Evolutionary conservation across 1,140 invertebrate species (phyloP).

Genomic region (Platyscapa corneri): DNA sequence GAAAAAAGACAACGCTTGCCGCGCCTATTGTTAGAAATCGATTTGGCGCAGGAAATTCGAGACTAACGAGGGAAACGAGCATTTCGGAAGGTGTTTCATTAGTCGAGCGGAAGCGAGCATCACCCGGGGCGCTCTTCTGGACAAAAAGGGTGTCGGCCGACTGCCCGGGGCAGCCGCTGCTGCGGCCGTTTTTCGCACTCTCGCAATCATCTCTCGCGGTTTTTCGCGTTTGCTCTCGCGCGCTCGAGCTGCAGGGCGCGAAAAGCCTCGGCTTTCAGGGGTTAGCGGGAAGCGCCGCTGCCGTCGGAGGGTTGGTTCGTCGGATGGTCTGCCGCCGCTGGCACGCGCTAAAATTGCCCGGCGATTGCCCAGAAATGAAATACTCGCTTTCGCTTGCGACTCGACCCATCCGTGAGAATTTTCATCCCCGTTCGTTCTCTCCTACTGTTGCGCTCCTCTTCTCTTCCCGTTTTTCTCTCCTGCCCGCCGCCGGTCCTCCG

Average conservation of each 20-base stretch:
- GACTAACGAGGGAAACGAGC: conserved; percentile 37
- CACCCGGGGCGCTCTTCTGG: neutral
- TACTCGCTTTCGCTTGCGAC: conserved; percentile 32
- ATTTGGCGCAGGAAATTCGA: conserved; percentile 44
- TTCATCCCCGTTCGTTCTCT: neutral
- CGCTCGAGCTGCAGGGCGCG: neutral
- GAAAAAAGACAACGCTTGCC: neutral
- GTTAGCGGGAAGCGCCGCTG: neutral
- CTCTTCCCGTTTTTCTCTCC: neutral
- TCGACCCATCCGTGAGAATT: conserved; percentile 32
- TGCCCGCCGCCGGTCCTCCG: too few species aligned
- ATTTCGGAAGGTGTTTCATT: conserved; percentile 46
- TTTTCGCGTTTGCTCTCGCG: conserved; percentile 48
- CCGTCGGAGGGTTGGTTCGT: conserved; percentile 6
- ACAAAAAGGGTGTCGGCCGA: neutral
- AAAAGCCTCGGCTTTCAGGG: conserved; percentile 45
- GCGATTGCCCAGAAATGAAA: conserved; percentile 56
- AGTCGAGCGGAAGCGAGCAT: conserved; percentile 20
- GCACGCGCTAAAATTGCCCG: conserved; percentile 52
- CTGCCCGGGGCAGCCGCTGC: too few species aligned
- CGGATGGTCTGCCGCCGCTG: conserved; percentile 6
- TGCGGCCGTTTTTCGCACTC: conserved; percentile 45
- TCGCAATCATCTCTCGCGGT: conserved; percentile 53
- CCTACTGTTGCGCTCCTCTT: neutral
- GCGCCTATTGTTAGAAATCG: conserved; percentile 42